phyloP scores from a whole-genome alignment of 2,888 invertebrate species.

The Entomobrya proxima region DNA sequence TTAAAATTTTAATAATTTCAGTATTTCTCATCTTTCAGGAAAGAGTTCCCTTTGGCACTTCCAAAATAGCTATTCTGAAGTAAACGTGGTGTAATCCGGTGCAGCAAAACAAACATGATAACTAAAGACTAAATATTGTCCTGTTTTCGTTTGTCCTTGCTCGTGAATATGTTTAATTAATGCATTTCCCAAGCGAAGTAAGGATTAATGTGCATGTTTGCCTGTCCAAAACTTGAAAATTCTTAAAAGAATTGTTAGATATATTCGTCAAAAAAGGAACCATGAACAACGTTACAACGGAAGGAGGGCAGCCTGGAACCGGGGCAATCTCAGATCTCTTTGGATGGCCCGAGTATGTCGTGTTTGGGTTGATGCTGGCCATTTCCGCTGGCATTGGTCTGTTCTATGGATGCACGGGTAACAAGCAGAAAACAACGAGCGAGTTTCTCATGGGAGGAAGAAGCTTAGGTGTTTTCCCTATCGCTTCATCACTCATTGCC shows the following conservation, averaged over 20 bases:
- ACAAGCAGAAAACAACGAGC: conserved; percentile 84
- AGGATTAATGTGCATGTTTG: too few species aligned
- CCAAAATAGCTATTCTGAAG: too few species aligned
- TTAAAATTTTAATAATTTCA: too few species aligned
- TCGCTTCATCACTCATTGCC: conserved; percentile 92
- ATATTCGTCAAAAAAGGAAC: neutral
- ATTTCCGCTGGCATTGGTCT: conserved; percentile 90
- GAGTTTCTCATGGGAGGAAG: conserved; percentile 87
- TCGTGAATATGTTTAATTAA: too few species aligned
- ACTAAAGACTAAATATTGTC: too few species aligned
- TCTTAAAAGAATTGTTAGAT: neutral
- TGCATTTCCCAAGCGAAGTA: neutral
- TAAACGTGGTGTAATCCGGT: too few species aligned
- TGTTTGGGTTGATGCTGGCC: conserved; percentile 84
- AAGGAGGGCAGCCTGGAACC: neutral
- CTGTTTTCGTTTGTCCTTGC: neutral
- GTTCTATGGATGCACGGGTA: conserved; percentile 87
- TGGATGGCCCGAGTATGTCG: conserved; percentile 86
- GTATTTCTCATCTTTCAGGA: too few species aligned
- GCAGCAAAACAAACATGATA: too few species aligned
- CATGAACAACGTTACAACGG: conserved; percentile 32
- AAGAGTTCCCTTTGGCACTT: too few species aligned
- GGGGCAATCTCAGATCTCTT: conserved; percentile 69
- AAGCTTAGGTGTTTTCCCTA: conserved; percentile 90
- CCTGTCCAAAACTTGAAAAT: neutral